Percentiles rank a stretch among this genome's conserved stretches.
Evolutionary conservation across 2,888 invertebrate species (phyloP).

Genomic region (Plebejus anna): DNA sequence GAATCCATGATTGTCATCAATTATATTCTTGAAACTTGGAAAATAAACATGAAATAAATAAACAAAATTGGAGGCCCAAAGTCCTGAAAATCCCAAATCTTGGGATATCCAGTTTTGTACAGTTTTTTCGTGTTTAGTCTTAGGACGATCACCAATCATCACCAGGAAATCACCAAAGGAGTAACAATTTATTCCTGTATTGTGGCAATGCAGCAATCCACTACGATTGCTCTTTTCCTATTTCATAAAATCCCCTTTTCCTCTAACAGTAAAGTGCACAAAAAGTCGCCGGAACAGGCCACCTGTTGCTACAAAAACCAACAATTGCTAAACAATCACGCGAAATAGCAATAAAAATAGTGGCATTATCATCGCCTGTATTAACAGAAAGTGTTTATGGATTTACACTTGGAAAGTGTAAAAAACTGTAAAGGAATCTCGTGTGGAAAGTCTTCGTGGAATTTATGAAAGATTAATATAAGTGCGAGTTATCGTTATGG

Average conservation of each 20-base stretch:
- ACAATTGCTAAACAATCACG: slow-evolving; percentile 14
- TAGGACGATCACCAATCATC: no score
- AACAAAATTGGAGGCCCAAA: no score
- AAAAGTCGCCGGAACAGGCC: slow-evolving; percentile 3
- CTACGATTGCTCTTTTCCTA: background rate
- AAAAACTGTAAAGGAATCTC: slow-evolving; percentile 3
- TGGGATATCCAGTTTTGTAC: no score
- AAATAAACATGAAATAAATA: no score
- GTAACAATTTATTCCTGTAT: no score
- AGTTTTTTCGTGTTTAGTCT: no score
- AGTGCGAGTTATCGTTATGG: background rate
- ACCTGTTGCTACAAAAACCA: slow-evolving; percentile 1
- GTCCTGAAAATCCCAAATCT: no score
- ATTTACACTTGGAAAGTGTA: slow-evolving; percentile 13
- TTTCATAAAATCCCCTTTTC: background rate
- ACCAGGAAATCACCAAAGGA: no score
- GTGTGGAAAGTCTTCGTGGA: background rate
- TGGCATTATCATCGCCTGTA: background rate
- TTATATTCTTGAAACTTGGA: no score
- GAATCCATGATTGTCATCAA: no score
- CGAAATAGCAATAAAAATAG: slow-evolving; percentile 8
- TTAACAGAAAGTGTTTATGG: slow-evolving; percentile 17
- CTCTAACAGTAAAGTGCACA: background rate
- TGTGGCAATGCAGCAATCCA: background rate
- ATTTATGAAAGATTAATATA: background rate